Evolutionary conservation across 2,888 invertebrate genomes (phyloP), one percentile per base, ranked within the genome.

Genomic region (Lapara coniferarum): DNA sequence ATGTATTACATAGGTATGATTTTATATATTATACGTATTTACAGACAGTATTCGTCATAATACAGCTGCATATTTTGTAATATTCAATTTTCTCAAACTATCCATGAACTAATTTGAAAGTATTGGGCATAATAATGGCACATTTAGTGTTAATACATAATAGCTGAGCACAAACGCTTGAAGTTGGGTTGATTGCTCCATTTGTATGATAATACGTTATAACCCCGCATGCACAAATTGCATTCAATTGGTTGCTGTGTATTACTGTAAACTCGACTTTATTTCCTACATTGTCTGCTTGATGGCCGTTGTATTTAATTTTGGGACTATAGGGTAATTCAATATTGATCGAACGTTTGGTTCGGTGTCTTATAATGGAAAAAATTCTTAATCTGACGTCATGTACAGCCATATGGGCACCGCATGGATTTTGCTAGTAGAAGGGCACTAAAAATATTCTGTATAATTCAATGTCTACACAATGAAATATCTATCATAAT

Each of bases 101-200:
- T 63, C 46, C 16, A 63, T 49, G 46, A 63, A 19, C 49, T 63
- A 63, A 63, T 63, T 19, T 49, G 49, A 63, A 49, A 49, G 13
- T 16, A 19, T 63, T 49, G 16, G 4, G 7, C 46, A 19, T 7
- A 6, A 19, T 63, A 63, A 63, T 49, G 19, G 49, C 44, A 63
- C n/a, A 49, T 63, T 63, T 63, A 63, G 63, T 63, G 46, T 19
- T 63, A 63, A 63, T 63, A 63, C 49, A 63, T 16, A 0, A 55
- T 49, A 49, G 63, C 49, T 49, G 12, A 19, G 49, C 19, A 19
- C 46, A 46, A 63, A 46, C 46, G 46, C 16, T 46, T 46, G 12
- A 46, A 49, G 44, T 44, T 10, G 19, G 49, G 63, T 19, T 16
- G 49, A 63, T 63, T 63, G 63, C 63, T 63, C 63, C 49, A 49